phyloP scores from a whole-genome alignment of 2,113 vertebrate species.

The Microcebus jonahi region DNA sequence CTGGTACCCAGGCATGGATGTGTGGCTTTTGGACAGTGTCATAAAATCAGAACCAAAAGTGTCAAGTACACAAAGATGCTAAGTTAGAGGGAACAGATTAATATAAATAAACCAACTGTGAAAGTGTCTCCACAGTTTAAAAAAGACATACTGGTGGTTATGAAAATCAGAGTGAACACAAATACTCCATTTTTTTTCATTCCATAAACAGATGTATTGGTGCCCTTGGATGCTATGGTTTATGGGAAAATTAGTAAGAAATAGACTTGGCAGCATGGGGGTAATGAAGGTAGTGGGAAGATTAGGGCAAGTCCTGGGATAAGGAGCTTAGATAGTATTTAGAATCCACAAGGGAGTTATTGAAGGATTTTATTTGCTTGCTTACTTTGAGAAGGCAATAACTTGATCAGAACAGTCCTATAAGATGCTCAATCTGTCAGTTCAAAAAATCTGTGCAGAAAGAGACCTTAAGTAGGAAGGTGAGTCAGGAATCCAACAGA shows the following conservation, averaged over 20 bases:
- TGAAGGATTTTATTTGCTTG: neutral
- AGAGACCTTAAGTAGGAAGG: neutral
- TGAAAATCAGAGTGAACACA: neutral
- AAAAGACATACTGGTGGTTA: neutral
- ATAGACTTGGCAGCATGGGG: neutral
- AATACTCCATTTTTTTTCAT: neutral
- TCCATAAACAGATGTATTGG: neutral
- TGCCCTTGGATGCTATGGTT: neutral
- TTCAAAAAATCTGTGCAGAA: neutral
- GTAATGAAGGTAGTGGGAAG: neutral
- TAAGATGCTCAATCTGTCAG: neutral
- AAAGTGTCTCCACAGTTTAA: neutral
- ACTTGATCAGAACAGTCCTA: neutral
- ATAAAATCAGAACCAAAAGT: neutral
- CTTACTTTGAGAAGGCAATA: neutral
- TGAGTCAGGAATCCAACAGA: neutral
- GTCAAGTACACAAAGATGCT: neutral
- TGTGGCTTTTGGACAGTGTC: neutral
- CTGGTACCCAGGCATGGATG: neutral
- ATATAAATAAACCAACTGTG: neutral
- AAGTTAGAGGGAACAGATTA: conserved; percentile 3
- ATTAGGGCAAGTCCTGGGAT: neutral
- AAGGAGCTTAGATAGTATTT: neutral
- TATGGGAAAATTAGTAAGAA: conserved; percentile 1
- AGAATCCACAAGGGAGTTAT: neutral